Percentiles rank a stretch among this genome's conserved stretches.
These are phyloP conservation scores for Syndactyla subalaris DNA, from an alignment of 2,797 vertebrate species.

Conservation along the genomic window DNA sequence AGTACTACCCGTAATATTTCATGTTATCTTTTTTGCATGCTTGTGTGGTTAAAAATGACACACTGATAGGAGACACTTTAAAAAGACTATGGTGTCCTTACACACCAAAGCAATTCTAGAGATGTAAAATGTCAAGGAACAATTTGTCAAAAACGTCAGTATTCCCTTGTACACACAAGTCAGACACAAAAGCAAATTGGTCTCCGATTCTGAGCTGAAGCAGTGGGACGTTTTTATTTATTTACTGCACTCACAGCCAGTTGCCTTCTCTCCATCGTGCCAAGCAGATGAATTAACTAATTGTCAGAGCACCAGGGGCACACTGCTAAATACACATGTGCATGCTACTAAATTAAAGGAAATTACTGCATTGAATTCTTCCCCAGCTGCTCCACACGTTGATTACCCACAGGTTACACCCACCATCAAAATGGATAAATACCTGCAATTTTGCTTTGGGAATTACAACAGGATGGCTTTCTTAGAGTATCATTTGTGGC, in stretches of 20 bases:
- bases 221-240: slow-evolving; percentile 18
- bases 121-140: neutral
- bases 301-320: slow-evolving; percentile 35
- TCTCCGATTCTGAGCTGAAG: neutral
- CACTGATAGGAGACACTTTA: neutral
- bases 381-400: neutral
- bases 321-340: slow-evolving; percentile 14
- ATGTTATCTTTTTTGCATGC: neutral
- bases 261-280: neutral
- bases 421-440: neutral
- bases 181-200: neutral
- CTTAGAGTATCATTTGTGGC: neutral
- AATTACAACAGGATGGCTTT: neutral
- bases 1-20: neutral
- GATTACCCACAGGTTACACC: neutral
- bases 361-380: slow-evolving; percentile 18
- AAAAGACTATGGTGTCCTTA: neutral
- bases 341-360: slow-evolving; percentile 35
- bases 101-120: neutral
- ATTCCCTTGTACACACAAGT: neutral
- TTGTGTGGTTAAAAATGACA: neutral
- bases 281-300: slow-evolving; percentile 40
- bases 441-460: neutral
- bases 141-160: neutral
- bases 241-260: slow-evolving; percentile 5